Evolutionary conservation across 2,113 vertebrate genomes (phyloP).

Genomic region (Oreochromis niloticus): DNA sequence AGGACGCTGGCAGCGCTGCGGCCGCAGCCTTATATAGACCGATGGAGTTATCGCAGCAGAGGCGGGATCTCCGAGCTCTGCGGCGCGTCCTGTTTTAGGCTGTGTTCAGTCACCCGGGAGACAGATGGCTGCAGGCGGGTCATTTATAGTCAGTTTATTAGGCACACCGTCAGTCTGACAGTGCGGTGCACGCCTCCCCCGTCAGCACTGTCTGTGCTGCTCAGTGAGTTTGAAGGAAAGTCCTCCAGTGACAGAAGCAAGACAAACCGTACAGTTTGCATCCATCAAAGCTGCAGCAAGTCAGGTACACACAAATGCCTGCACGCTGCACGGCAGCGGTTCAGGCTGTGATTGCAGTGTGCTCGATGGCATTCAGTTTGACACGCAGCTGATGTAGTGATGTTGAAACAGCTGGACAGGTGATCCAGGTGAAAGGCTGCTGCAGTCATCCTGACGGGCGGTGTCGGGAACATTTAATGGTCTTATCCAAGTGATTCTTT

Average conservation of each 20-base stretch:
- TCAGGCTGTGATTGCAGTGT: background rate
- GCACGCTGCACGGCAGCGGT: background rate
- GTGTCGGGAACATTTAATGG: background rate
- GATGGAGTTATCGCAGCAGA: background rate
- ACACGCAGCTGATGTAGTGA: background rate
- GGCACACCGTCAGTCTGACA: background rate
- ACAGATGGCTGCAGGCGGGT: background rate
- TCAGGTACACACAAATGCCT: background rate
- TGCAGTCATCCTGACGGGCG: background rate
- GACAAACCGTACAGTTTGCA: background rate
- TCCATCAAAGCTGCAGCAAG: background rate
- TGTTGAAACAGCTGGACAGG: background rate
- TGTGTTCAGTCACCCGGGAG: background rate
- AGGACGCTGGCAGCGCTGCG: background rate
- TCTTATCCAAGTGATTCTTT: background rate
- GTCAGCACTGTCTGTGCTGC: background rate
- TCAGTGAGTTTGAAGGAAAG: background rate
- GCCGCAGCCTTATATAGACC: background rate
- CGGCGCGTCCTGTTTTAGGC: background rate
- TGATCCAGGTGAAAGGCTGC: background rate
- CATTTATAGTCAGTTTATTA: background rate
- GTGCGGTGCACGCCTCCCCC: background rate
- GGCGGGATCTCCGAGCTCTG: background rate
- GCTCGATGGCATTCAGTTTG: background rate
- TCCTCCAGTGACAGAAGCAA: background rate